phyloP scores from a whole-genome alignment of 2,797 vertebrate genomes.

The Acrocephalus scirpaceus region DNA sequence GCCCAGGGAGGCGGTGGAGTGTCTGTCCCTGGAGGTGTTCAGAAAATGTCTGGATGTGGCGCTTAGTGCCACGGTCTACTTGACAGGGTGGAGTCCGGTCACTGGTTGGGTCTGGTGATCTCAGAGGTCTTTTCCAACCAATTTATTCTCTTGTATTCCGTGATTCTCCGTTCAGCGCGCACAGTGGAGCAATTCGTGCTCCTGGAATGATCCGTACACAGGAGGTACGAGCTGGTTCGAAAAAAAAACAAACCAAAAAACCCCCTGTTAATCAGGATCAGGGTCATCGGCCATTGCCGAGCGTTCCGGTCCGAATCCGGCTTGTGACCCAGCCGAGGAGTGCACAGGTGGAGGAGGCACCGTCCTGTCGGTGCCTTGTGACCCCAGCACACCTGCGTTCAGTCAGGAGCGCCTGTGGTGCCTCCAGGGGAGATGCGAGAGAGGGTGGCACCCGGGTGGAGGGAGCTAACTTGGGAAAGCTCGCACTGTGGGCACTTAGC shows the following conservation, averaged over 20 bases:
- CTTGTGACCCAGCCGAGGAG: too few species aligned
- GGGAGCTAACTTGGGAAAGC: rapidly evolving
- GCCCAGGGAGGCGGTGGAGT: not conserved
- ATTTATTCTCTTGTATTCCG: not conserved
- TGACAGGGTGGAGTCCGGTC: rapidly evolving
- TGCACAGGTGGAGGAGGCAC: not conserved
- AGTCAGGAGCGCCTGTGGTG: too few species aligned
- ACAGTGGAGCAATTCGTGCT: rapidly evolving
- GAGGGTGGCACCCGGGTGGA: too few species aligned
- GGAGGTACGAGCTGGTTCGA: rapidly evolving
- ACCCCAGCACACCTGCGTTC: too few species aligned
- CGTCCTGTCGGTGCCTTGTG: rapidly evolving
- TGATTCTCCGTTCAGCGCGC: rapidly evolving
- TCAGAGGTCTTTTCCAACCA: rapidly evolving
- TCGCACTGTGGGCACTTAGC: rapidly evolving
- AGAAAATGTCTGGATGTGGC: not conserved
- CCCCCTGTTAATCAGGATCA: rapidly evolving
- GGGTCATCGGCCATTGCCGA: rapidly evolving
- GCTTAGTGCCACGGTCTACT: rapidly evolving
- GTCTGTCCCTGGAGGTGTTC: not conserved
- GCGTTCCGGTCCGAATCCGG: rapidly evolving
- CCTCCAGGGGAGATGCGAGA: rapidly evolving
- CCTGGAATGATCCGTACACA: rapidly evolving
- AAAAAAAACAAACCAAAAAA: too few species aligned
- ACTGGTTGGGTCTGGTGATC: not conserved